Conservation (phyloP, 2,113 vertebrate genomes). For the Percina caprodes region DNA sequence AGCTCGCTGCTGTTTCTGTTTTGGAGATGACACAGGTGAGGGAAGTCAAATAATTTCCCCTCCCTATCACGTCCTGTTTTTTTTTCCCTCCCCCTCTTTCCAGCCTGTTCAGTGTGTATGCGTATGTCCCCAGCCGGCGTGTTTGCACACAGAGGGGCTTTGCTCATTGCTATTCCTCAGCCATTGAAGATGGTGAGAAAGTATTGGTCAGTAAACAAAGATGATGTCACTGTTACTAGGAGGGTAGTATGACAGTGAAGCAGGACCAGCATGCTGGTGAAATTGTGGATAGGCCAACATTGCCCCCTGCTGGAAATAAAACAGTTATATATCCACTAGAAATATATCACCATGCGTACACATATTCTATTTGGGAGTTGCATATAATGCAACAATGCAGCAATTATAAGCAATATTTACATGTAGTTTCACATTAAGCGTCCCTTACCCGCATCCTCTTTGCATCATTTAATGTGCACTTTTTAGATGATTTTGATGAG, state of each 20-base stretch:
- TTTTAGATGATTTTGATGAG: constrained; percentile 84
- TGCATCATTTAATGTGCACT: constrained; percentile 16
- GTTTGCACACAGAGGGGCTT: constrained; percentile 39
- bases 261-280: background rate
- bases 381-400: background rate
- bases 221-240: constrained; percentile 85
- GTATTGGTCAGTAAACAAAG: constrained; percentile 80
- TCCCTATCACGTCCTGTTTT: background rate
- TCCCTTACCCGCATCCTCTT: background rate
- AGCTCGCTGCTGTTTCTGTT: constrained; percentile 97
- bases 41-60: constrained; percentile 22
- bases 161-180: constrained; percentile 70
- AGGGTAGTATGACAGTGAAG: constrained; percentile 62
- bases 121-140: constrained; percentile 36
- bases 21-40: constrained; percentile 87
- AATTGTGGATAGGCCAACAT: constrained; percentile 33
- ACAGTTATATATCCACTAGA: background rate
- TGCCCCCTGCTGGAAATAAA: constrained; percentile 72
- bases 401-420: too few species aligned
- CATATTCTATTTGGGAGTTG: background rate
- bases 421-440: background rate
- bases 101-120: constrained; percentile 34
- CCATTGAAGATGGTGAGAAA: constrained; percentile 62
- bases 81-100: background rate
- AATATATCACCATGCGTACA: background rate